A percentile compares a stretch with the other conserved stretches of the same genome.
Conservation (phyloP, 2,888 invertebrate genomes). For the Andrena bicolor region DNA sequence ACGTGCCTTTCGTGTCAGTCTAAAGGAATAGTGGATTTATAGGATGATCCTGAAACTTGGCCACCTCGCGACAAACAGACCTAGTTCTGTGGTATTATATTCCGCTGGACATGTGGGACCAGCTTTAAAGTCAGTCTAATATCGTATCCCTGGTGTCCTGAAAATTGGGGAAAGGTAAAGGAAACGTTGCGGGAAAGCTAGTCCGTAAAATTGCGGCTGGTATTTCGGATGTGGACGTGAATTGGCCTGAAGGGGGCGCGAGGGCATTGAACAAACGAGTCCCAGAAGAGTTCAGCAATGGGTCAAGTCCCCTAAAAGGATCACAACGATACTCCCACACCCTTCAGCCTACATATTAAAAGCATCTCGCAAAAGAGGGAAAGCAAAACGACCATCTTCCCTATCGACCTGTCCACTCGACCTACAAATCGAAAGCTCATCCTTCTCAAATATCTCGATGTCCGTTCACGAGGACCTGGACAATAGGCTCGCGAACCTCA, state of each 20-base stretch:
- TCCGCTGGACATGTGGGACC: neutral
- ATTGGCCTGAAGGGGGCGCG: neutral
- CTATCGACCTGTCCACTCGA: slow-evolving; percentile 33
- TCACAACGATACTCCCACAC: slow-evolving; percentile 8
- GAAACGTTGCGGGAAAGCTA: neutral
- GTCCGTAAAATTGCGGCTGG: neutral
- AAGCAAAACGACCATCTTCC: slow-evolving; percentile 15
- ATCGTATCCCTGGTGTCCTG: no score
- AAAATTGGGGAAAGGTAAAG: neutral
- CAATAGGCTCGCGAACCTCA: neutral
- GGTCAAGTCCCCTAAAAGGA: slow-evolving; percentile 28
- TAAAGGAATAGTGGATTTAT: slow-evolving; percentile 51
- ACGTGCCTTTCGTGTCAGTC: slow-evolving; percentile 29
- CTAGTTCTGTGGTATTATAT: neutral
- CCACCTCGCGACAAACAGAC: slow-evolving; percentile 22
- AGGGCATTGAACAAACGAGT: neutral
- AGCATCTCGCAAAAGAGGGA: slow-evolving; percentile 10
- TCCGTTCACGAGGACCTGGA: slow-evolving; percentile 14
- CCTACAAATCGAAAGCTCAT: slow-evolving; percentile 24
- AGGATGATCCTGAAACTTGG: slow-evolving; percentile 40
- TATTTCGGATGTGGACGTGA: neutral
- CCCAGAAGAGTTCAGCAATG: neutral
- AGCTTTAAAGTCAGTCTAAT: no score
- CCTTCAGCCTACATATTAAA: slow-evolving; percentile 21
- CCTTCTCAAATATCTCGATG: slow-evolving; percentile 14